These are phyloP conservation scores for Aporophyla nigra DNA, from an alignment of 2,888 invertebrate species.

Conservation along the genomic window DNA sequence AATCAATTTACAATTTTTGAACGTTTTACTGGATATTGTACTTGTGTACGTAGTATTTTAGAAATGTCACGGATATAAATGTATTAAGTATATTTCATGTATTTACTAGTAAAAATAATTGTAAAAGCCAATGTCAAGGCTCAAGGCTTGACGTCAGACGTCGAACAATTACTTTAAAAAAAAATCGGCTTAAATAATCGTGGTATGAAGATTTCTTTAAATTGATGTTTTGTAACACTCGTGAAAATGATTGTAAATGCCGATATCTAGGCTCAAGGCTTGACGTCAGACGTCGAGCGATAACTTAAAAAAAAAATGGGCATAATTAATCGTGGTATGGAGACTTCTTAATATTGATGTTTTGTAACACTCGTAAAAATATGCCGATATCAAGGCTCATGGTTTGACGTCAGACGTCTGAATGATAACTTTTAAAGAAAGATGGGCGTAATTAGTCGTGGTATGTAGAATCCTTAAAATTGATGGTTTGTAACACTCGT, in stretches of 20 bases:
- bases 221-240: constrained; percentile 2
- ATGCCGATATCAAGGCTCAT: constrained; percentile 11
- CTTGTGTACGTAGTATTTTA: neutral
- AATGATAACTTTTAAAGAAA: neutral
- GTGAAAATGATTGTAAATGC: neutral
- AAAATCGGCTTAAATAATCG: neutral
- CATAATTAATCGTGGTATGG: neutral
- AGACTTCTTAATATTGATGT: neutral
- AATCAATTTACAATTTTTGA: neutral
- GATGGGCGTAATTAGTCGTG: neutral
- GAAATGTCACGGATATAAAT: constrained; percentile 14
- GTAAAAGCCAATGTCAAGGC: constrained; percentile 1
- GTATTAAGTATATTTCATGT: constrained; percentile 5
- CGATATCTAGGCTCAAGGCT: constrained; percentile 13
- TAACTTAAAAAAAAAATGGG: neutral
- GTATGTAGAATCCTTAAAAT: neutral
- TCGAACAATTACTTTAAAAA: neutral
- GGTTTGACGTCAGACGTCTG: neutral
- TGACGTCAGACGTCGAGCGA: neutral
- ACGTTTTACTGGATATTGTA: constrained; percentile 1
- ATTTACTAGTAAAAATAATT: neutral
- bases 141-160: neutral
- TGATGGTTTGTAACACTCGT: constrained; percentile 1
- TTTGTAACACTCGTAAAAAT: neutral
- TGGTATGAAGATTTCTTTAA: neutral